Conservation (phyloP, 2,888 invertebrate genomes). For the Cenopis cana region DNA sequence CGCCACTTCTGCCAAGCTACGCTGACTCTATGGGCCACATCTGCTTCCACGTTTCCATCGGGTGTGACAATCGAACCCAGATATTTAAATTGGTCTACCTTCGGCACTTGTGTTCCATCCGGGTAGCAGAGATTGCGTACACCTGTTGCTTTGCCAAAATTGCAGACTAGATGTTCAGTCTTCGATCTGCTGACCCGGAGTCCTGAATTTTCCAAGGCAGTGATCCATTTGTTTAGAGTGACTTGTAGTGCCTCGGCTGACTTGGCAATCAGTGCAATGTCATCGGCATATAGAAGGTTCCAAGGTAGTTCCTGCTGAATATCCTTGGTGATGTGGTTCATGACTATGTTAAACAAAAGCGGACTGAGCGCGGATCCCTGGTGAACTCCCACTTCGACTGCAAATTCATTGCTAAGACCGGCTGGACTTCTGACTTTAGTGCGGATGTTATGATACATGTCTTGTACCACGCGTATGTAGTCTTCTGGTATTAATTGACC, state of each 20-base stretch:
- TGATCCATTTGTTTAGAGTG: not conserved
- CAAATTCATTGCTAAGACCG: not conserved
- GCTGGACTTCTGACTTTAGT: not conserved
- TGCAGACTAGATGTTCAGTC: too few species aligned
- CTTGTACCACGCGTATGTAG: not conserved
- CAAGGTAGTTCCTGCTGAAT: not conserved
- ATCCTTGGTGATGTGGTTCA: not conserved
- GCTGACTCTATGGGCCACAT: too few species aligned
- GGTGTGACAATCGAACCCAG: too few species aligned
- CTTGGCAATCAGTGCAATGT: not conserved
- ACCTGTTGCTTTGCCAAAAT: too few species aligned
- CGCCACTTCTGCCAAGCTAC: too few species aligned
- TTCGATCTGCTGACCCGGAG: too few species aligned
- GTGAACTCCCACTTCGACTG: too few species aligned
- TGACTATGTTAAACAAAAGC: not conserved
- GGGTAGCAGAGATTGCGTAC: too few species aligned
- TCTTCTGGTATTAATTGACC: not conserved
- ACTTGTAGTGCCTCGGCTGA: not conserved
- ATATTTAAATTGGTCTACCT: too few species aligned
- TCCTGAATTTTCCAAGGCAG: not conserved
- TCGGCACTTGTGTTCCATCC: too few species aligned
- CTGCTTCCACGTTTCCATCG: too few species aligned
- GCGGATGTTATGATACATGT: not conserved
- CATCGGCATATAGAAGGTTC: not conserved
- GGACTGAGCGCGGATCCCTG: not conserved